Percentiles rank a stretch among this genome's conserved stretches.
These are phyloP conservation scores for Peromyscus melanophrys DNA, from an alignment of 2,797 vertebrate species.

Conservation along the genomic window DNA sequence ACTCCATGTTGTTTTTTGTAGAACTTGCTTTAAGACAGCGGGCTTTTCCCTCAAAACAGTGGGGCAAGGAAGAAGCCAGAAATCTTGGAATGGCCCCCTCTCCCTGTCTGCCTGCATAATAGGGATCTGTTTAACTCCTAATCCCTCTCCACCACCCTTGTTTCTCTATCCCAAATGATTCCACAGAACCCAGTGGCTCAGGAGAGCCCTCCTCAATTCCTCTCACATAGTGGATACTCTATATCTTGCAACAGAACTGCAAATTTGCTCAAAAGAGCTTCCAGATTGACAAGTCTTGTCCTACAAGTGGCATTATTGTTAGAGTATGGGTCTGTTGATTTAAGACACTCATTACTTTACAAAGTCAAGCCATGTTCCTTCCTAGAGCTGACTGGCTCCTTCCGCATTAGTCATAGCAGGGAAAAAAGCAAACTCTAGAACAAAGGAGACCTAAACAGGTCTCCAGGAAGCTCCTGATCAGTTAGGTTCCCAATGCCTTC, in stretches of 20 bases:
- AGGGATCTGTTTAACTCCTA: neutral
- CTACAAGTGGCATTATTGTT: neutral
- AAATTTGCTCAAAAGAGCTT: neutral
- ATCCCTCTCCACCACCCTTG: neutral
- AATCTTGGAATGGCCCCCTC: neutral
- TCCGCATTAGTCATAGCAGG: too few relatives aligned
- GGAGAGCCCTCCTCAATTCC: neutral
- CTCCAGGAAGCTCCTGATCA: neutral
- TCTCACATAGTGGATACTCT: neutral
- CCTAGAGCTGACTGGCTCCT: neutral
- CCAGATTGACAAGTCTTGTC: neutral
- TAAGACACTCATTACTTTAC: neutral
- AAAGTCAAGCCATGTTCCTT: neutral
- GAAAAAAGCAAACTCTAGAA: neutral
- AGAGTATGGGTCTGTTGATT: neutral
- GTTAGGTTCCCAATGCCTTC: neutral
- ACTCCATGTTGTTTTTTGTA: neutral
- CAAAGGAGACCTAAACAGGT: neutral
- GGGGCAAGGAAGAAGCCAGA: neutral
- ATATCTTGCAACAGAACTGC: neutral
- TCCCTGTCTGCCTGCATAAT: neutral
- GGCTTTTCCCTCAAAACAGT: neutral
- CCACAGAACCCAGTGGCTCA: neutral
- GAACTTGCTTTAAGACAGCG: neutral
- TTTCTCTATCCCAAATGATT: neutral